A percentile compares a stretch with the other conserved stretches of the same genome.
phyloP scores from a whole-genome alignment of 2,888 invertebrate species.

The Alviniconcha strummeri region DNA sequence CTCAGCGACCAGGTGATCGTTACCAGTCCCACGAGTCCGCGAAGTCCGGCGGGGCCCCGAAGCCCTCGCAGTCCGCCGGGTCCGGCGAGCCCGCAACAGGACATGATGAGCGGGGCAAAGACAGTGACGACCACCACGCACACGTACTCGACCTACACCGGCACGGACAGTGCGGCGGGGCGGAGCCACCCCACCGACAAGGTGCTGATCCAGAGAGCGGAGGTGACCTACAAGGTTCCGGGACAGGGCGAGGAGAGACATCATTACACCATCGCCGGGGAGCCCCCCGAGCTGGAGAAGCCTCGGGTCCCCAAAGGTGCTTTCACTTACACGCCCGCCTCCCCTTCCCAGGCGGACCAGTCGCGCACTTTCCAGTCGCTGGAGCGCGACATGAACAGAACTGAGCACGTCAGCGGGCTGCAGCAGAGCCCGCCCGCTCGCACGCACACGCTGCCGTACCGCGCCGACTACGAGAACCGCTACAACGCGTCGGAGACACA shows the following conservation, averaged over 20 bases:
- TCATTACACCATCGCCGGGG: conserved; percentile 58
- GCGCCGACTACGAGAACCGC: conserved; percentile 64
- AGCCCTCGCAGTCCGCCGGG: conserved; percentile 36
- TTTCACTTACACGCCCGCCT: conserved; percentile 63
- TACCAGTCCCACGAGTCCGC: conserved; percentile 33
- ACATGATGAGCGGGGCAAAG: conserved; percentile 43
- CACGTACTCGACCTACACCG: conserved; percentile 51
- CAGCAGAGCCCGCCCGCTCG: conserved; percentile 31
- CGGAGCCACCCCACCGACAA: conserved; percentile 49
- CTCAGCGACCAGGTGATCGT: conserved; percentile 65
- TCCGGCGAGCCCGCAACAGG: conserved; percentile 33
- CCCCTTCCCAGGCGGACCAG: conserved; percentile 42
- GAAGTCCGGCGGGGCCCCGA: conserved; percentile 41
- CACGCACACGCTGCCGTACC: conserved; percentile 59
- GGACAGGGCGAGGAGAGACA: conserved; percentile 58
- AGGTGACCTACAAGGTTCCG: conserved; percentile 63
- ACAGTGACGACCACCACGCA: conserved; percentile 52
- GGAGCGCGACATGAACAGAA: conserved; percentile 36
- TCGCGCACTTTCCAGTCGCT: conserved; percentile 36
- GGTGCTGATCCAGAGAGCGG: conserved; percentile 59
- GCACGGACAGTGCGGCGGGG: conserved; percentile 51
- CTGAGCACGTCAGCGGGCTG: conserved; percentile 13
- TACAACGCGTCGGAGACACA: conserved; percentile 49
- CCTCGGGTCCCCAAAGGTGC: conserved; percentile 53
- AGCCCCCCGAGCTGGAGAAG: conserved; percentile 48